phyloP scores from a whole-genome alignment of 1,140 invertebrate species.

The Magallana ariakensis region DNA sequence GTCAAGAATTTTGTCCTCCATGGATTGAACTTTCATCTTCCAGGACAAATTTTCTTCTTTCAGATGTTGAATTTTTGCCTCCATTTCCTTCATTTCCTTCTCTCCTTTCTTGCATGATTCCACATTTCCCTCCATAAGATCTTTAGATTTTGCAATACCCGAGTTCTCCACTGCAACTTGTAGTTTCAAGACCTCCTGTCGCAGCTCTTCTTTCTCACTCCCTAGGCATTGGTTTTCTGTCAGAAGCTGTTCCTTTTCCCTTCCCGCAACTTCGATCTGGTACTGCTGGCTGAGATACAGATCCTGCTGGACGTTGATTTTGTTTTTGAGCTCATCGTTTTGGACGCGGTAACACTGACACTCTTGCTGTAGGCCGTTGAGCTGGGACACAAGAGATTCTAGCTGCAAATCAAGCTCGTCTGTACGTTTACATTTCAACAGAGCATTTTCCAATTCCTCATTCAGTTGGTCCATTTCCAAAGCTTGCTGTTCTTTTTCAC shows the following conservation, averaged over 20 bases:
- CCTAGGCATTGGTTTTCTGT: neutral
- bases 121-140: neutral
- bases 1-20: neutral
- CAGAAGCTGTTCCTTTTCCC: constrained; percentile 14
- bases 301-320: constrained; percentile 68
- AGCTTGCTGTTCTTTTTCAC: constrained; percentile 39
- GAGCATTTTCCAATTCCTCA: constrained; percentile 26
- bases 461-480: constrained; percentile 46
- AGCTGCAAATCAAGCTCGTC: constrained; percentile 41
- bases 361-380: constrained; percentile 59
- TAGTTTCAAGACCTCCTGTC: neutral
- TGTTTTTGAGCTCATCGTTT: constrained; percentile 67
- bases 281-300: constrained; percentile 57
- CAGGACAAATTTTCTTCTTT: neutral
- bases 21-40: neutral
- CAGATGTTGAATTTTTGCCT: neutral
- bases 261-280: constrained; percentile 53
- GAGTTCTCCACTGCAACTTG: neutral
- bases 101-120: neutral
- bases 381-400: constrained; percentile 42
- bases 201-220: constrained; percentile 19
- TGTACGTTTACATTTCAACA: constrained; percentile 6
- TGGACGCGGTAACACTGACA: constrained; percentile 57
- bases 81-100: neutral
- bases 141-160: neutral